Conservation (phyloP, 2,888 invertebrate species). For the Prenolepis imparis region DNA sequence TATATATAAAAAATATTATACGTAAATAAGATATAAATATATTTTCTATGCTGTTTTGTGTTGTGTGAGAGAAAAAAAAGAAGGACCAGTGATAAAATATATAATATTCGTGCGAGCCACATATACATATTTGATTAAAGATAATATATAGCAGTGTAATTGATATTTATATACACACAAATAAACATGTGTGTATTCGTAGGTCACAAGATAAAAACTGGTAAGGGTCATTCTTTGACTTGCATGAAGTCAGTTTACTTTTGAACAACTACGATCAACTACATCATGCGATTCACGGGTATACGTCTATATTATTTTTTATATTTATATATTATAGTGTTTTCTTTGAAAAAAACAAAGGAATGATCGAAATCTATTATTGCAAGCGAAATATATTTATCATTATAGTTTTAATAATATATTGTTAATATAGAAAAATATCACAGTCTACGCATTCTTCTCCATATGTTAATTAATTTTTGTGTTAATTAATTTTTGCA, state of each 20-base stretch:
- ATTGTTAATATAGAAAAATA: background rate
- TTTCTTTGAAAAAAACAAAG: background rate
- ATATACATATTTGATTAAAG: constrained; percentile 63
- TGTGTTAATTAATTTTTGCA: background rate
- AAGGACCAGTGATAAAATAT: constrained; percentile 54
- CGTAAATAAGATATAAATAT: constrained; percentile 21
- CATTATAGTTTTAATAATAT: constrained; percentile 28
- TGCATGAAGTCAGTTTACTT: constrained; percentile 81
- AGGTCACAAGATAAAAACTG: constrained; percentile 81
- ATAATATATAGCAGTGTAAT: constrained; percentile 79
- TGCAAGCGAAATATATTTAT: constrained; percentile 28
- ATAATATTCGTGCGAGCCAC: constrained; percentile 57
- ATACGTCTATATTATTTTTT: constrained; percentile 47
- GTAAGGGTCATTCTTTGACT: constrained; percentile 84
- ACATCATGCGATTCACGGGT: constrained; percentile 82
- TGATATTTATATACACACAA: constrained; percentile 75
- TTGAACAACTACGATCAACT: constrained; percentile 76
- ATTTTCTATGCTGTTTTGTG: constrained; percentile 22
- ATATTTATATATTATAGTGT: background rate
- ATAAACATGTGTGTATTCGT: constrained; percentile 67
- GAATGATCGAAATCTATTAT: background rate
- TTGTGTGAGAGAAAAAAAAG: constrained; percentile 17
- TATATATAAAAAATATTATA: background rate
- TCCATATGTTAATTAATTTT: background rate
- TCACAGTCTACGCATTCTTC: background rate